Evolutionary conservation across 2,888 invertebrate genomes (phyloP).

Genomic region (Drosophila subsilvestris): DNA sequence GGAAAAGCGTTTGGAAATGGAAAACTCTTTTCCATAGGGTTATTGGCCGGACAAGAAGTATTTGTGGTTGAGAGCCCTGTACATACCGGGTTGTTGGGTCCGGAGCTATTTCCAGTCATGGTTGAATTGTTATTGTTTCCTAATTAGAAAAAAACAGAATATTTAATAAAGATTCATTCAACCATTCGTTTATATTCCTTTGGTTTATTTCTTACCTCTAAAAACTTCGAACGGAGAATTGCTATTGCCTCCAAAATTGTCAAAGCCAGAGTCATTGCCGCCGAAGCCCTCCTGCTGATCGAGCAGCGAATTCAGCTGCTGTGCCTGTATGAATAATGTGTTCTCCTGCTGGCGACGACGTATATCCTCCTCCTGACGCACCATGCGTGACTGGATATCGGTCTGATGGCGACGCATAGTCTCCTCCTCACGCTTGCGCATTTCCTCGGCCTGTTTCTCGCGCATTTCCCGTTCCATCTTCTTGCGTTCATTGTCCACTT

Average conservation of each 20-base stretch:
- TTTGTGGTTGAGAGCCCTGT: not conserved
- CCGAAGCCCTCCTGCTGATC: slow-evolving; percentile 87
- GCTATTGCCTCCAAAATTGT: slow-evolving; percentile 72
- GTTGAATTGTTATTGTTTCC: slow-evolving; percentile 61
- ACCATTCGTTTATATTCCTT: not conserved
- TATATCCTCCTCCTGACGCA: slow-evolving; percentile 93
- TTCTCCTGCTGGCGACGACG: slow-evolving; percentile 94
- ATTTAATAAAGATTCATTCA: not conserved
- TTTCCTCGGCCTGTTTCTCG: slow-evolving; percentile 92
- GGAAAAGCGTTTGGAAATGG: not conserved
- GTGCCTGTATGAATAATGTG: slow-evolving; percentile 92
- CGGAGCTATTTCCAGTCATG: slow-evolving; percentile 62
- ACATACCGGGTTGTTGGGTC: slow-evolving; percentile 68
- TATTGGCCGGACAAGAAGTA: not conserved
- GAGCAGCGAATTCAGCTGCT: slow-evolving; percentile 87
- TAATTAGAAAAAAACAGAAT: not conserved
- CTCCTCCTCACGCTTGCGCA: slow-evolving; percentile 89
- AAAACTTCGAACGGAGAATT: slow-evolving; percentile 81
- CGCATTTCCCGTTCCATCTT: slow-evolving; percentile 93
- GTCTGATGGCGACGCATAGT: slow-evolving; percentile 89
- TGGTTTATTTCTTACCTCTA: slow-evolving; percentile 68
- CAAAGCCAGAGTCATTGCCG: slow-evolving; percentile 61
- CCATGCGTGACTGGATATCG: slow-evolving; percentile 91
- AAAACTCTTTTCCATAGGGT: not conserved
- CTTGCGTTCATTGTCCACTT: slow-evolving; percentile 94